Evolutionary conservation across 37 sponge, comb jelly and placozoan genomes (phyloP), one percentile per base, ranked within the genome.

Genomic region (Aphrocallistes beatrix): DNA sequence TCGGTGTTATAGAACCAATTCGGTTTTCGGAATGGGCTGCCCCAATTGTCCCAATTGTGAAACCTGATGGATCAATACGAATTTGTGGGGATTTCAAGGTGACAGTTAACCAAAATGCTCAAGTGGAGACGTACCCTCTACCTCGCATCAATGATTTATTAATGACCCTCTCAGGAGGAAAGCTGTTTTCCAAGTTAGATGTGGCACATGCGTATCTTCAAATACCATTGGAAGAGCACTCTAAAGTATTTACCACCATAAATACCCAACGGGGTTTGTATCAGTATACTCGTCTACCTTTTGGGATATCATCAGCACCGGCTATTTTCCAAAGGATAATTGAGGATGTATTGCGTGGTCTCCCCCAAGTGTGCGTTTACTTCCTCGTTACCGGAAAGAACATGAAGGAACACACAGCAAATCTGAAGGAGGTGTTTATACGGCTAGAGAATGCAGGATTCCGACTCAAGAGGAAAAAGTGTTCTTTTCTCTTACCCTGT

Each of bases 271-370:
- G 84, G 49, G 90, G 92, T 0, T 60, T 90, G 16, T 92, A 81
- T 81, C 30, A 82, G 30, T 92, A 88, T 81, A 90, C 49, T 45
- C 39, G 92, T 1, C 48, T 92, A 81, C 92, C 92, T 10, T 89
- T 87, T 85, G 90, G 92, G 16, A 69, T 92, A 19, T 37, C 88
- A 13, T 88, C 87, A 19, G 86, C 90, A 1, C 83, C 88, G 19
- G 86, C 89, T 21, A 87, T 92, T 17, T 92, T 92, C 81, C 92
- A 92, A 81, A 42, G 37, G 37, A 81, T 49, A 16, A 92, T 92
- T 90, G 92, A 92, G 37, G 37, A n/a, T 16, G 45, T 89, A 1
- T 50, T 92, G 39, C 84, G 51, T 25, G 90, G 90, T 0, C 32
- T 92, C 32, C 84, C 86, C 17, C 37, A 42, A 38, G 83, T 83